Percentiles rank a stretch among this genome's conserved stretches.
phyloP scores from a whole-genome alignment of 2,113 vertebrate species.

The Hippocampus barbouri region DNA sequence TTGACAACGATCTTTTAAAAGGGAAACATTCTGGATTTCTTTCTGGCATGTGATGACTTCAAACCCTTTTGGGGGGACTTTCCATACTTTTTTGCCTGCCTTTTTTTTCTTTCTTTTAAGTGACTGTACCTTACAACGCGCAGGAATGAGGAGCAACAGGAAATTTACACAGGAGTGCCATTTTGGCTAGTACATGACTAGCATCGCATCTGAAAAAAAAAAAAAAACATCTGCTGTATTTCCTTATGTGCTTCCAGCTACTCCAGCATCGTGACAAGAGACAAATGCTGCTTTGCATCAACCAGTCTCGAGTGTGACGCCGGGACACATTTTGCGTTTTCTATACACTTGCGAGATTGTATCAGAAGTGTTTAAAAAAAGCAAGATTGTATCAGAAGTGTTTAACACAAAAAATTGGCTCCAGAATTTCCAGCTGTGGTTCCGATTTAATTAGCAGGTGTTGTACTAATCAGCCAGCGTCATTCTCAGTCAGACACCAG shows the following conservation, averaged over 20 bases:
- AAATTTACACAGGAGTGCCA: constrained; percentile 28
- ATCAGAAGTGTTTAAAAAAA: not conserved
- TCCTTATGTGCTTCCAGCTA: not conserved
- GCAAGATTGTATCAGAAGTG: too few species aligned
- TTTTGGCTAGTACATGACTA: not conserved
- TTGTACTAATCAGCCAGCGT: not conserved
- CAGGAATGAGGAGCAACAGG: constrained; percentile 4
- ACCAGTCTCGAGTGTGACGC: too few species aligned
- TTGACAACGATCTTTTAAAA: constrained; percentile 11
- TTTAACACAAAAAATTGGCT: not conserved
- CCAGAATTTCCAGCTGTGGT: not conserved
- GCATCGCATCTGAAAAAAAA: not conserved
- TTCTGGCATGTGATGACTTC: not conserved
- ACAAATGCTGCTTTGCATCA: not conserved
- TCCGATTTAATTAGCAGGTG: not conserved
- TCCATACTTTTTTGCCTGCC: not conserved
- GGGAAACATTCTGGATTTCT: constrained; percentile 4
- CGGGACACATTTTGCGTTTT: too few species aligned
- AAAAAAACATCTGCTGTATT: not conserved
- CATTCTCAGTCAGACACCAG: not conserved
- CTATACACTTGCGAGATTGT: too few species aligned
- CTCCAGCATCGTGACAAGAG: not conserved
- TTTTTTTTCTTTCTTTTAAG: not conserved
- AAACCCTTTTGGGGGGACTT: not conserved
- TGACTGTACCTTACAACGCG: not conserved